phyloP scores from a whole-genome alignment of 2,797 vertebrate genomes.

The Microctenopoma steveboyesi region DNA sequence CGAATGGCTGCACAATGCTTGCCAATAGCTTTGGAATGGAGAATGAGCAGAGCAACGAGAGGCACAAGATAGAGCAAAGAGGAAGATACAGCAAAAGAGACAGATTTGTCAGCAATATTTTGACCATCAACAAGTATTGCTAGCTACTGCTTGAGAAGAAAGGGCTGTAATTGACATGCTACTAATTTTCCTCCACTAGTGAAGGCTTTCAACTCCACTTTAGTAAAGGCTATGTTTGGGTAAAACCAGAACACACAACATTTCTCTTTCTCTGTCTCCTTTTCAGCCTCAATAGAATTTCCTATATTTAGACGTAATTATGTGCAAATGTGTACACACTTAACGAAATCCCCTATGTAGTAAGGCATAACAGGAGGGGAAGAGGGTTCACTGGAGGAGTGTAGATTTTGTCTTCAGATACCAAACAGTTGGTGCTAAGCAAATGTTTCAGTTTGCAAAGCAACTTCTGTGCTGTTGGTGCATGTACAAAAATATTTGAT shows the following conservation, averaged over 20 bases:
- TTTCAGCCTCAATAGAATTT: slow-evolving; percentile 60
- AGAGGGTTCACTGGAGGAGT: slow-evolving; percentile 46
- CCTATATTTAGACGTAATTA: slow-evolving; percentile 73
- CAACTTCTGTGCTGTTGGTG: slow-evolving; percentile 62
- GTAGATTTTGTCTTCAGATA: slow-evolving; percentile 57
- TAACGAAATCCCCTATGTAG: slow-evolving; percentile 69
- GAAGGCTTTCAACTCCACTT: slow-evolving; percentile 37
- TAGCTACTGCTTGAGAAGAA: slow-evolving; percentile 34
- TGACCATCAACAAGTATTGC: slow-evolving; percentile 43
- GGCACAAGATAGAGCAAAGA: slow-evolving; percentile 35
- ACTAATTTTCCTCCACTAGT: slow-evolving; percentile 63
- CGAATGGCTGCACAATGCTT: slow-evolving; percentile 78
- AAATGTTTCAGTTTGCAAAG: slow-evolving; percentile 70
- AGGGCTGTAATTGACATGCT: slow-evolving; percentile 68
- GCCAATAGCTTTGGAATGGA: slow-evolving; percentile 79
- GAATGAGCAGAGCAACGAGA: slow-evolving; percentile 42
- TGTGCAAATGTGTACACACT: slow-evolving; percentile 73
- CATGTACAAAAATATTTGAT: slow-evolving; percentile 65
- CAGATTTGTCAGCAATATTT: slow-evolving; percentile 45
- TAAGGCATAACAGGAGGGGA: slow-evolving; percentile 50
- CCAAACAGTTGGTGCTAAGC: slow-evolving; percentile 55
- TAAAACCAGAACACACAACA: slow-evolving; percentile 45
- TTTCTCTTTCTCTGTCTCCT: slow-evolving; percentile 20
- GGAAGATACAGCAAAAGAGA: slow-evolving; percentile 32
- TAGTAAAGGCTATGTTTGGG: slow-evolving; percentile 38